These are phyloP conservation scores for Myripristis jacobus DNA, from an alignment of 2,797 vertebrate species.

Conservation along the genomic window DNA sequence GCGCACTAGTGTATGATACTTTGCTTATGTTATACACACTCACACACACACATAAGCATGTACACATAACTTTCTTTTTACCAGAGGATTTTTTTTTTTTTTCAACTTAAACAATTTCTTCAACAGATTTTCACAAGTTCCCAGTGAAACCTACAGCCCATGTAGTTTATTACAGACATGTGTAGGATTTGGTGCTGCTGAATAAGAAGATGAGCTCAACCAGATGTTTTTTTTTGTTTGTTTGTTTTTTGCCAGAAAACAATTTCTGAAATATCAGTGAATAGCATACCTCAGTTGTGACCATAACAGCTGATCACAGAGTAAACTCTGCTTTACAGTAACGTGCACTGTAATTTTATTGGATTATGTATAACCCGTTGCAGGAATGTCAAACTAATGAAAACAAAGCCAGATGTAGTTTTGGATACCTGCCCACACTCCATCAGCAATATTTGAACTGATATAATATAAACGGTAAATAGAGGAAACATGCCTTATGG, in stretches of 20 bases:
- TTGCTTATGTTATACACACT: too few relatives aligned
- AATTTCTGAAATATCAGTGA: background rate
- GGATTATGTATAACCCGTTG: background rate
- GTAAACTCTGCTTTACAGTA: background rate
- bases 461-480: conserved; percentile 3
- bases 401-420: background rate
- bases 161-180: conserved; percentile 4
- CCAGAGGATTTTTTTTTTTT: conserved; percentile 33
- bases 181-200: background rate
- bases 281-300: background rate
- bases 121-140: conserved; percentile 18
- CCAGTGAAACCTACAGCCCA: conserved; percentile 2
- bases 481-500: conserved; percentile 33
- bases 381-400: background rate
- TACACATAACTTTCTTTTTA: conserved; percentile 19
- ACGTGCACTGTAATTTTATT: background rate
- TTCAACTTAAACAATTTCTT: conserved; percentile 29
- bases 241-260: too few relatives aligned
- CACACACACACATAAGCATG: conserved; percentile 13
- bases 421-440: background rate
- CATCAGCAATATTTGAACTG: conserved; percentile 9
- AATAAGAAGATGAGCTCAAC: conserved; percentile 28
- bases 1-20: too few relatives aligned
- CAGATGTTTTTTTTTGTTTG: background rate
- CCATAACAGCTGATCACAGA: background rate